Evolutionary conservation across 23 tunicate species (phyloP), one percentile per base, ranked within the genome.

Genomic region (Corella eumyota): DNA sequence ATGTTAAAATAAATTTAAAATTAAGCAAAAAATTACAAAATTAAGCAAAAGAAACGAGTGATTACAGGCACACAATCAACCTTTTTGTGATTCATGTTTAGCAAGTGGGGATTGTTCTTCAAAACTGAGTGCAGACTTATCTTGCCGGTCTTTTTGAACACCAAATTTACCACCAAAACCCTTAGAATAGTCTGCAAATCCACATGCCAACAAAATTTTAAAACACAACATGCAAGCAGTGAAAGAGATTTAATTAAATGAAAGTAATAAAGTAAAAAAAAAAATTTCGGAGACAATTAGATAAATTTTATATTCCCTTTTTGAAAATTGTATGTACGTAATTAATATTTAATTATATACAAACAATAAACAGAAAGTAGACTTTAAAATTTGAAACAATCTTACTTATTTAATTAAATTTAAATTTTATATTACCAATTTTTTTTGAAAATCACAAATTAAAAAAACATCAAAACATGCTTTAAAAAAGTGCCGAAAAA

Each of bases 151-250:
- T 45, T 69, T 78, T 30, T 78, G 76, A 17, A 82, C 81, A 2
- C 92, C 92, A 60, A 32, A 82, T 34, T 82, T 82, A 25, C 92
- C 92, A 21, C 92, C 92, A 61, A 82, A 82, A 0, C 92, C 92
- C 3, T 30, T 54, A 28, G 71, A 24, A 34, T 67, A 67, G 49
- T 76, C 80, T 74, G 61, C 9, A n/a, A n/a, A n/a, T n/a, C n/a
- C n/a, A n/a, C n/a, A n/a, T n/a, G n/a, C n/a, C n/a, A n/a, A 54
- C 30, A 28, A 58, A 28, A 58, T 30, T 36, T 27, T 30, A 29
- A 34, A 58, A 6, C 64, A 58, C 4, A 21, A 9, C 9, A 21
- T 54, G 17, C 11, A 15, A 9, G 9, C 4, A 29, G 4, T 44
- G 49, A 44, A 13, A 44, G 17, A 44, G 13, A 17, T 13, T 44